These are phyloP conservation scores for Ferrisia virgata DNA, from an alignment of 2,888 invertebrate genomes.

Conservation along the genomic window DNA sequence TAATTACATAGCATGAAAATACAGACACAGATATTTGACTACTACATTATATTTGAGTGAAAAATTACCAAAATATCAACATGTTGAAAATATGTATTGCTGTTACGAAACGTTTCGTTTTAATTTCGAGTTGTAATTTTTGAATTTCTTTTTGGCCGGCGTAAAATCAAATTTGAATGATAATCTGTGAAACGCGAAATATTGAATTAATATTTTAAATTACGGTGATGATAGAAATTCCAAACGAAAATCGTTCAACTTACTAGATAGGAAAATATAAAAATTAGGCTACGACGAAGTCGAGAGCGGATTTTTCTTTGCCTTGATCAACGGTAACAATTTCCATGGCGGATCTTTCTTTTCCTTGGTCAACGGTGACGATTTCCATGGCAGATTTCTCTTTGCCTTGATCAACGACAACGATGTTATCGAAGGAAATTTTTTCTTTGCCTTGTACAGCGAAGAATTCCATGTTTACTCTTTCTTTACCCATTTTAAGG, in stretches of 20 bases:
- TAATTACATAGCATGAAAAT: background rate
- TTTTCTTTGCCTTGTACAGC: slow-evolving; percentile 18
- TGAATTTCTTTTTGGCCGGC: background rate
- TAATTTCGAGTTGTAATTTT: background rate
- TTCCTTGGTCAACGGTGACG: background rate
- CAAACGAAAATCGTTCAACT: background rate
- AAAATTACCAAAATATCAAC: background rate
- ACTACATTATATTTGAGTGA: background rate
- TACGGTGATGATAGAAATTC: background rate
- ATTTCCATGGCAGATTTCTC: background rate
- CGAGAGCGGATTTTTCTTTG: background rate
- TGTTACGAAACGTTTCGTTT: background rate
- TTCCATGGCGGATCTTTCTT: slow-evolving; percentile 4
- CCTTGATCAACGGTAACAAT: background rate
- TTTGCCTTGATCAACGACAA: background rate
- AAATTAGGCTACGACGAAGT: background rate
- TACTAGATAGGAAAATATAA: background rate
- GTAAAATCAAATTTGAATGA: background rate
- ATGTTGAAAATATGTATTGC: background rate
- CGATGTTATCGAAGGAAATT: slow-evolving; percentile 27
- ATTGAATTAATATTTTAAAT: background rate
- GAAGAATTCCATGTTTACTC: background rate
- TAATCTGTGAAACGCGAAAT: background rate
- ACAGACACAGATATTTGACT: background rate
- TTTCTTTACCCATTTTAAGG: background rate